These are phyloP conservation scores for Apamea sordens DNA, from an alignment of 2,888 invertebrate species.

Conservation along the genomic window DNA sequence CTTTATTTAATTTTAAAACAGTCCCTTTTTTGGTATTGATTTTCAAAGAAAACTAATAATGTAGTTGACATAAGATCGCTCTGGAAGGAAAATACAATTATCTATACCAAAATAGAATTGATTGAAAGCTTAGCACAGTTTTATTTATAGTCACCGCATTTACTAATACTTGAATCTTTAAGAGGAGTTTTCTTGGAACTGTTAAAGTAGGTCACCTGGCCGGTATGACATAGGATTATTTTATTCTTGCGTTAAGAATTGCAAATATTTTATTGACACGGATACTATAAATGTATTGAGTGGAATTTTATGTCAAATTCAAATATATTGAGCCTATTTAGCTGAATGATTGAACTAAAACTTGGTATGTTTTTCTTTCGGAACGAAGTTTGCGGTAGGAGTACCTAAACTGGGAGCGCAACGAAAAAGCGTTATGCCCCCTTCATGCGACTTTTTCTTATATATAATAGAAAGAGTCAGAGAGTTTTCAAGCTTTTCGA, in stretches of 20 bases:
- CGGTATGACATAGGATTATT: too few relatives aligned
- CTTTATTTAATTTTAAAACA: too few relatives aligned
- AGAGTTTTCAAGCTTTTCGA: too few relatives aligned
- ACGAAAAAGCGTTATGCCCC: too few relatives aligned
- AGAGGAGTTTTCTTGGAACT: background rate
- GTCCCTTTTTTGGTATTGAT: too few relatives aligned
- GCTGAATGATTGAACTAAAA: background rate
- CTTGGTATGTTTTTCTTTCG: background rate
- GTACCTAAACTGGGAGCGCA: too few relatives aligned
- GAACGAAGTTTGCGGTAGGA: too few relatives aligned
- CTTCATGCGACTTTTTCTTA: too few relatives aligned
- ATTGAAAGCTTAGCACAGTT: background rate
- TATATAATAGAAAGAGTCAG: too few relatives aligned
- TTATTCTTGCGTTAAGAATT: background rate
- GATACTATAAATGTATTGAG: background rate
- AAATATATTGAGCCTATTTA: background rate
- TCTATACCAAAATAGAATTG: background rate
- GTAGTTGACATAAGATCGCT: background rate
- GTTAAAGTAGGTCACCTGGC: constrained; percentile 17
- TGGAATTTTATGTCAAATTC: background rate
- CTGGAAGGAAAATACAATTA: background rate
- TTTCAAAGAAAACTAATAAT: background rate
- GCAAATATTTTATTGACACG: background rate
- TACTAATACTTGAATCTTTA: background rate
- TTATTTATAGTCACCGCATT: background rate